Conservation (phyloP, 53 echinoderm and acorn worm species). For the Mesocentrotus franciscanus region DNA sequence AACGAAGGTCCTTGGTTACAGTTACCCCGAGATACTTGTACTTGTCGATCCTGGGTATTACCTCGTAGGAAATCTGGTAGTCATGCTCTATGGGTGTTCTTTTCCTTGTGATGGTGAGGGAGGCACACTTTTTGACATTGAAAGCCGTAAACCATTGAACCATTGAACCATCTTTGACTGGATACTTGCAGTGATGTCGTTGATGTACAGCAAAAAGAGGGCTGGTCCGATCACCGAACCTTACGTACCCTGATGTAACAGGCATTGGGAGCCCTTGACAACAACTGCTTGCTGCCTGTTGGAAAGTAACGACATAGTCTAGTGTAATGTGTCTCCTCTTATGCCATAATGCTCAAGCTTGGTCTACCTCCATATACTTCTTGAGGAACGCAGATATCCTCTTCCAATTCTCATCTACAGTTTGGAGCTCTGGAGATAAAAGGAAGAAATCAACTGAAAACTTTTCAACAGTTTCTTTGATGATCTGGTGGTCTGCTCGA, state of each 20-base stretch:
- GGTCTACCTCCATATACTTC: background rate
- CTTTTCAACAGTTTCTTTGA: background rate
- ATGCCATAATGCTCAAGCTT: conserved; percentile 57
- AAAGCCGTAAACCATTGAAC: conserved; percentile 20
- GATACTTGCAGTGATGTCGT: too few species aligned
- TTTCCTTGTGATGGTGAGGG: conserved; percentile 42
- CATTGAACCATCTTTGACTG: conserved; percentile 14
- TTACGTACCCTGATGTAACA: conserved; percentile 56
- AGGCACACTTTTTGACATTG: conserved; percentile 42
- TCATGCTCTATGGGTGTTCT: background rate
- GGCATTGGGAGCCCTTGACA: conserved; percentile 49
- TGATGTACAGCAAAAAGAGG: too few species aligned
- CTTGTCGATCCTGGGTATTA: background rate
- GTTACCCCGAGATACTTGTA: background rate
- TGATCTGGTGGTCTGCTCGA: background rate
- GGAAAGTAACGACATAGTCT: conserved; percentile 24
- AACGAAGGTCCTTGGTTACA: background rate
- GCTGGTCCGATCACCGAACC: conserved; percentile 55
- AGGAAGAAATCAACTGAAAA: conserved; percentile 32
- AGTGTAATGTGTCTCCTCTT: too few species aligned
- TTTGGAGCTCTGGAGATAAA: conserved; percentile 29
- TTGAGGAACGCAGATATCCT: conserved; percentile 22
- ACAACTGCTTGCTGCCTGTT: conserved; percentile 18
- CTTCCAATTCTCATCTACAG: conserved; percentile 63
- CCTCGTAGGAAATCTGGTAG: background rate